Evolutionary conservation across 2,888 invertebrate genomes (phyloP).

Genomic region (Theodoxus fluviatilis): DNA sequence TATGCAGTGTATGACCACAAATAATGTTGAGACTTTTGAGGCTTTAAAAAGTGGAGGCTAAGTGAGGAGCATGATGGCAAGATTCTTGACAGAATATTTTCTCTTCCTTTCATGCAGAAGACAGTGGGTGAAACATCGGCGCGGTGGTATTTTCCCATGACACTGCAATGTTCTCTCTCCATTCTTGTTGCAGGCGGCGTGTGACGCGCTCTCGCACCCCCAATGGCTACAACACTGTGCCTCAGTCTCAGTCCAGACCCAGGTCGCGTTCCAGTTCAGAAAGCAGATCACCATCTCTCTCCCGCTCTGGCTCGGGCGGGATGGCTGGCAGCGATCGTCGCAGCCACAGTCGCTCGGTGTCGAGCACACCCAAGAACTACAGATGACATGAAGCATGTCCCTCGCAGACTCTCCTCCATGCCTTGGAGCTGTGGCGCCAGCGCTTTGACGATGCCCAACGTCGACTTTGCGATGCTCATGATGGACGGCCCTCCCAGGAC

Average conservation of each 20-base stretch:
- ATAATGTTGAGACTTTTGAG: no score
- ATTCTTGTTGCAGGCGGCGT: constrained; percentile 33
- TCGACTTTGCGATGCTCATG: no score
- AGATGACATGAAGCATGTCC: no score
- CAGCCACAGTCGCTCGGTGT: constrained; percentile 44
- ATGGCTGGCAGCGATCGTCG: constrained; percentile 33
- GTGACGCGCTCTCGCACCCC: constrained; percentile 51
- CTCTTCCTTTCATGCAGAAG: not conserved
- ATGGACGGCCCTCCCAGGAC: no score
- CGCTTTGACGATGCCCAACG: no score
- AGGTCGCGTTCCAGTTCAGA: constrained; percentile 41
- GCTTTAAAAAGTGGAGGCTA: no score
- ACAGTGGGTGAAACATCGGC: not conserved
- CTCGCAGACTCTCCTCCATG: no score
- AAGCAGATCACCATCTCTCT: no score
- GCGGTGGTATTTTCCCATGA: not conserved
- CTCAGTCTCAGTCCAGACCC: constrained; percentile 31
- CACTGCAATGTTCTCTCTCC: constrained; percentile 22
- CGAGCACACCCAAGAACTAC: constrained; percentile 58
- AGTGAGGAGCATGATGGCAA: constrained; percentile 24
- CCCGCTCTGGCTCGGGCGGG: constrained; percentile 37
- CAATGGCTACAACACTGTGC: constrained; percentile 46
- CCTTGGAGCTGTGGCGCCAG: no score
- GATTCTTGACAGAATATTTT: not conserved
- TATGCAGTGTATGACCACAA: no score